These are phyloP conservation scores for Pseudomyrmex pallidus DNA, from an alignment of 1,140 invertebrate genomes.

Conservation along the genomic window DNA sequence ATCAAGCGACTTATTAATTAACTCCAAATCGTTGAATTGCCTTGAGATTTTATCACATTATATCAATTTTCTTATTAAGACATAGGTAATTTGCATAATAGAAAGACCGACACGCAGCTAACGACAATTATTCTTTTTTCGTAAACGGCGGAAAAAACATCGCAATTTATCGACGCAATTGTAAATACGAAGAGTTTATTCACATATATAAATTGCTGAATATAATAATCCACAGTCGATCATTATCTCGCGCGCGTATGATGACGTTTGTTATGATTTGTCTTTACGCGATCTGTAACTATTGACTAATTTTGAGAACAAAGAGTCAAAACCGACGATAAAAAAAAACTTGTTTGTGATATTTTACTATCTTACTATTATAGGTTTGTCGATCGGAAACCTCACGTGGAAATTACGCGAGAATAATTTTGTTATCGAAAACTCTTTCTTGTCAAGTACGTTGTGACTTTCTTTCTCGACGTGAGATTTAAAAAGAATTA, in stretches of 20 bases:
- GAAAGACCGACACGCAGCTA: background rate
- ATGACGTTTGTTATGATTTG: constrained; percentile 74
- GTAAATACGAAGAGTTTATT: constrained; percentile 72
- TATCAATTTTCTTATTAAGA: background rate
- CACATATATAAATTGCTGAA: constrained; percentile 65
- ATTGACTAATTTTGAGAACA: constrained; percentile 62
- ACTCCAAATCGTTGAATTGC: background rate
- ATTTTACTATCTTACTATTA: constrained; percentile 75
- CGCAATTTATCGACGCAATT: constrained; percentile 63
- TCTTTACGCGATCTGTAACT: constrained; percentile 69
- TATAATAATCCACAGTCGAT: constrained; percentile 62
- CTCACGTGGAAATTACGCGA: constrained; percentile 60
- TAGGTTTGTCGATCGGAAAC: constrained; percentile 58
- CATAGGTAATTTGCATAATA: background rate
- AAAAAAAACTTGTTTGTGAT: constrained; percentile 64
- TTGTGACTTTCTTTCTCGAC: background rate
- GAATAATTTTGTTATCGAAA: constrained; percentile 40
- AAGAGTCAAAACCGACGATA: constrained; percentile 69
- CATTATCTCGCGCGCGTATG: constrained; percentile 67
- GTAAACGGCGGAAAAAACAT: background rate
- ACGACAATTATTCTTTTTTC: constrained; percentile 34
- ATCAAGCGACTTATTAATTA: constrained; percentile 74
- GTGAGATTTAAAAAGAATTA: constrained; percentile 34
- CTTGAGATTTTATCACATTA: constrained; percentile 19
- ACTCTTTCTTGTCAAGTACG: background rate